A percentile compares a stretch with the other conserved stretches of the same genome.
Evolutionary conservation across 1,140 invertebrate species (phyloP).

Genomic region (Triops cancriformis): DNA sequence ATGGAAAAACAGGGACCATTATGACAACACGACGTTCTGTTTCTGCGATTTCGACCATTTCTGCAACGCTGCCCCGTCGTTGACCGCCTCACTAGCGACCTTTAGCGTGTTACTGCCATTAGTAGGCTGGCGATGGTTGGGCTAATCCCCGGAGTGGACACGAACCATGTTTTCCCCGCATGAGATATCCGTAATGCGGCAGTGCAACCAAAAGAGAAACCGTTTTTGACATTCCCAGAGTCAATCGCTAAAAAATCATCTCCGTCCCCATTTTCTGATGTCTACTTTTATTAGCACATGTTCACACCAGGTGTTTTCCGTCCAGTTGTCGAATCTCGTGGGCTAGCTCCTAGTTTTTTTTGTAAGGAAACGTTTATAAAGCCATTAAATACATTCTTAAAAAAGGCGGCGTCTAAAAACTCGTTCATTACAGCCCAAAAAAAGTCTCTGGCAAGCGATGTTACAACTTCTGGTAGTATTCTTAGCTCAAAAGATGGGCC

Average conservation of each 20-base stretch:
- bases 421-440: no score
- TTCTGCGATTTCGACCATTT: constrained; percentile 85
- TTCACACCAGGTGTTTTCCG: constrained; percentile 1
- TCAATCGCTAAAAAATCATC: background rate
- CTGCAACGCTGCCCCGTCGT: constrained; percentile 52
- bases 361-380: background rate
- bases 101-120: background rate
- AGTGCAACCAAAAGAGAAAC: no score
- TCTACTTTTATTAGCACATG: background rate
- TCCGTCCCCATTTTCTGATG: background rate
- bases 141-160: background rate
- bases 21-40: constrained; percentile 74
- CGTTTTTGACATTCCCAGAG: background rate
- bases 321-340: background rate
- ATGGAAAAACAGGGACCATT: constrained; percentile 56
- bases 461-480: background rate
- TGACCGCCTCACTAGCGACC: background rate
- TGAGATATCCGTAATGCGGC: no score
- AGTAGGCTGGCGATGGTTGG: constrained; percentile 9
- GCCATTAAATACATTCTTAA: constrained; percentile 2
- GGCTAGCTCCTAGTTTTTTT: background rate
- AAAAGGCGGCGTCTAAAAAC: background rate
- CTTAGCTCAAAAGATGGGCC: background rate
- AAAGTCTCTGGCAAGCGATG: background rate
- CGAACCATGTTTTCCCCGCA: no score